phyloP scores from a whole-genome alignment of 1,140 invertebrate species.

The Drosophila funebris region DNA sequence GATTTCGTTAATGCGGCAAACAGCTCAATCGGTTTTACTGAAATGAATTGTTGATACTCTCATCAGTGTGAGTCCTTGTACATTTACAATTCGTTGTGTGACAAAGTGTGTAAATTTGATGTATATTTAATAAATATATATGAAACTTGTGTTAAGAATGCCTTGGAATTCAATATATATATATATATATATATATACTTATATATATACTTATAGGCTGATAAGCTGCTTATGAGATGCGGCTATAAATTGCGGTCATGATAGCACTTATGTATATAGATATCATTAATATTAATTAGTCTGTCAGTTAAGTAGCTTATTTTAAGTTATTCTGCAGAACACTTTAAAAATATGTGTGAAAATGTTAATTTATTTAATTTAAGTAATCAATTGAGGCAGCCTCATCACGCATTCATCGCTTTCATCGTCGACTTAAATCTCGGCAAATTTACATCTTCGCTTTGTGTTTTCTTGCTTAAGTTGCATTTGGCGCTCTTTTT shows the following conservation, averaged over 20 bases:
- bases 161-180: slow-evolving; percentile 49
- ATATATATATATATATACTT: slow-evolving; percentile 35
- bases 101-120: slow-evolving; percentile 61
- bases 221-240: slow-evolving; percentile 61
- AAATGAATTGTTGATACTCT: slow-evolving; percentile 58
- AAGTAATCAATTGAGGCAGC: neutral
- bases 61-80: slow-evolving; percentile 8
- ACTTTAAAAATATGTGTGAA: neutral
- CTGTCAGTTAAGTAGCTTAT: slow-evolving; percentile 1
- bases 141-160: slow-evolving; percentile 59
- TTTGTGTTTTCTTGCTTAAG: neutral
- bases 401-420: no score
- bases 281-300: slow-evolving; percentile 19
- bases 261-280: neutral
- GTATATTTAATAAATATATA: slow-evolving; percentile 61
- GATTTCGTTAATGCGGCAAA: slow-evolving; percentile 68
- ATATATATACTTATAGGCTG: slow-evolving; percentile 41
- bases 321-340: neutral
- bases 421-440: neutral
- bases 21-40: slow-evolving; percentile 58
- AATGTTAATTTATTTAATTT: neutral
- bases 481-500: no score
- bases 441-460: neutral
- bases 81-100: slow-evolving; percentile 41
- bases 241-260: slow-evolving; percentile 33